Base-by-base conservation (phyloP, 2,113 vertebrate species). In the Marmota flaviventris region DNA sequence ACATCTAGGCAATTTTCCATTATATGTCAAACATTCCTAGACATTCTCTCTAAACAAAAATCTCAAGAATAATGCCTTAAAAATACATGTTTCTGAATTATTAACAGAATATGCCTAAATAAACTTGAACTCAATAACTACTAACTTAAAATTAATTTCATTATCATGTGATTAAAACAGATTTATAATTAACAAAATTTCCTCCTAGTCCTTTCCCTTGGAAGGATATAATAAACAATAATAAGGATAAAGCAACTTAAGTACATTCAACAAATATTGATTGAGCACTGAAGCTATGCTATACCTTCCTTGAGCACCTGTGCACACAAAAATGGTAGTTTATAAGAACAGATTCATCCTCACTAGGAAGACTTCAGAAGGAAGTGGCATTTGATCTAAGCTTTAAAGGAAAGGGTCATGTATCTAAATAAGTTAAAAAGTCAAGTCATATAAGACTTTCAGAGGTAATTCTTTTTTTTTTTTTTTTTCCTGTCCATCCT, bases 101-200 rank as follows among this genome's bases (percentile, higher is more conserved):
- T 53, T 78, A 72, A 70, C 7, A 93, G 25, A 69, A 69, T 53
- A 79, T 53, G 42, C 45, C 58, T 89, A 85, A 2, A 89, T 8
- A 70, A 89, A 94, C 48, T 94, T 89, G 61, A 97, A 95, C 37
- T 90, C 69, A 85, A 82, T 94, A 34, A 81, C 45, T 53, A 42
- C 70, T 63, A 86, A 86, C 37, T 81, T 86, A 85, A 73, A 93
- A 93, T 63, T 65, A 89, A 90, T 82, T 82, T n/a, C 11, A 85
- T 77, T 92, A 53, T 27, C 39, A 70, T 85, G 39, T 86, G 42
- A 89, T 65, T 85, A 81, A 89, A 96, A 94, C 58, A 39, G 48
- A 92, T 76, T 77, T 77, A 94, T 63, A 92, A 94, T 94, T 51
- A 84, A 70, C 72, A 10, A 86, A 77, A 91, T 85, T 92, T 76